These are phyloP conservation scores for Orientallactaga sibirica DNA, from an alignment of 2,797 vertebrate species.

Conservation along the genomic window DNA sequence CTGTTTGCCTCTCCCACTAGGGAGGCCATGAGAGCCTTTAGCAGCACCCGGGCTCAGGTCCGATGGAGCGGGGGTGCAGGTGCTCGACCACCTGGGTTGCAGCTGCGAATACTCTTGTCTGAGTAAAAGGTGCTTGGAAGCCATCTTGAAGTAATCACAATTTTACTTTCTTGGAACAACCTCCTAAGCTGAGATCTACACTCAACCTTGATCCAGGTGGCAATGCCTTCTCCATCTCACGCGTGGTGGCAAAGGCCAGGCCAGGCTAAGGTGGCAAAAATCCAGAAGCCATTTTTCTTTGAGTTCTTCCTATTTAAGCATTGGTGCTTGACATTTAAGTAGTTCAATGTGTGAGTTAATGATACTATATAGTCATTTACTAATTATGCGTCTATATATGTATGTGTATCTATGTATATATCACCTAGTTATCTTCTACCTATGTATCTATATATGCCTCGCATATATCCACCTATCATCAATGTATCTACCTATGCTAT, in stretches of 20 bases:
- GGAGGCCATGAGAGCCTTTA: background rate
- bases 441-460: too few relatives aligned
- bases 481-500: too few relatives aligned
- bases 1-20: background rate
- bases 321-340: background rate
- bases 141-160: constrained; percentile 49
- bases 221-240: background rate
- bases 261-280: background rate
- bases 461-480: too few relatives aligned
- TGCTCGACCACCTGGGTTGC: constrained; percentile 17
- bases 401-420: background rate
- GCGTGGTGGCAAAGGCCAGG: background rate
- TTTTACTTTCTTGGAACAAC: constrained; percentile 1
- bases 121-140: background rate
- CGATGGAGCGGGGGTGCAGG: background rate
- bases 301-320: background rate
- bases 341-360: background rate
- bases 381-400: background rate
- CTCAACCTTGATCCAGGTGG: background rate
- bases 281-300: background rate
- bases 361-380: background rate
- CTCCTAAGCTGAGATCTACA: constrained; percentile 1
- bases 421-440: too few relatives aligned
- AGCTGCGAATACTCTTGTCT: background rate
- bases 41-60: rapidly evolving